phyloP scores from a whole-genome alignment of 1,140 invertebrate genomes.

The Nylanderia fulva region DNA sequence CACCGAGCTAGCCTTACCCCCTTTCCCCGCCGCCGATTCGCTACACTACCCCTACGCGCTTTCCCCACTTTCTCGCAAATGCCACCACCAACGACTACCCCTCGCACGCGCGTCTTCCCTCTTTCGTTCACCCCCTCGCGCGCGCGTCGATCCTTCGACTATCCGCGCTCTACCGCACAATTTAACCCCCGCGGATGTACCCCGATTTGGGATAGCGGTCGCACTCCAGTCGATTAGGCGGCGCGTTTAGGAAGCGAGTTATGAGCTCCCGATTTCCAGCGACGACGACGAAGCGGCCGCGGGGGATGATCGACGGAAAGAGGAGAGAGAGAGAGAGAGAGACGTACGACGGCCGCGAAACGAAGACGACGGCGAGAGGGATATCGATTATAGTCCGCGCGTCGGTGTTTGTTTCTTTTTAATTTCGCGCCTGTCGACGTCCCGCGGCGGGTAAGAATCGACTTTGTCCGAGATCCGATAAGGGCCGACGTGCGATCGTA shows the following conservation, averaged over 20 bases:
- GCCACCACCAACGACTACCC: conserved; percentile 36
- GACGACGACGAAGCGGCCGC: not conserved
- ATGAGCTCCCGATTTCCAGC: conserved; percentile 60
- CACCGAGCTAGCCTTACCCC: conserved; percentile 14
- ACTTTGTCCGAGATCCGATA: conserved; percentile 23
- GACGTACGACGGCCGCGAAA: conserved; percentile 34
- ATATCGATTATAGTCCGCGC: conserved; percentile 49
- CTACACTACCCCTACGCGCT: conserved; percentile 53
- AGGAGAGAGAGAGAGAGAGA: conserved; percentile 13
- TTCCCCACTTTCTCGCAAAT: conserved; percentile 9
- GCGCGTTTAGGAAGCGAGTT: conserved; percentile 58
- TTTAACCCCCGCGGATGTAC: conserved; percentile 63
- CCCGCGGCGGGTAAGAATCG: conserved; percentile 35
- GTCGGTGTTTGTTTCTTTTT: conserved; percentile 58
- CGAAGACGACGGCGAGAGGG: conserved; percentile 45
- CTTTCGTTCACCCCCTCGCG: conserved; percentile 12
- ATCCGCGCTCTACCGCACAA: conserved; percentile 59
- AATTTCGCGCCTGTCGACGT: conserved; percentile 52
- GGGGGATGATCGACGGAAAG: conserved; percentile 2
- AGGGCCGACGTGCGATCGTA: conserved; percentile 2
- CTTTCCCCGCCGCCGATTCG: conserved; percentile 60
- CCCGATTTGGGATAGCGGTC: conserved; percentile 50
- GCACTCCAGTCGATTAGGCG: conserved; percentile 62
- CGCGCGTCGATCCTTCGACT: conserved; percentile 53
- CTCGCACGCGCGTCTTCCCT: conserved; percentile 36